Base-by-base conservation (phyloP, 1,140 invertebrate species). In the Platyscapa corneri region DNA sequence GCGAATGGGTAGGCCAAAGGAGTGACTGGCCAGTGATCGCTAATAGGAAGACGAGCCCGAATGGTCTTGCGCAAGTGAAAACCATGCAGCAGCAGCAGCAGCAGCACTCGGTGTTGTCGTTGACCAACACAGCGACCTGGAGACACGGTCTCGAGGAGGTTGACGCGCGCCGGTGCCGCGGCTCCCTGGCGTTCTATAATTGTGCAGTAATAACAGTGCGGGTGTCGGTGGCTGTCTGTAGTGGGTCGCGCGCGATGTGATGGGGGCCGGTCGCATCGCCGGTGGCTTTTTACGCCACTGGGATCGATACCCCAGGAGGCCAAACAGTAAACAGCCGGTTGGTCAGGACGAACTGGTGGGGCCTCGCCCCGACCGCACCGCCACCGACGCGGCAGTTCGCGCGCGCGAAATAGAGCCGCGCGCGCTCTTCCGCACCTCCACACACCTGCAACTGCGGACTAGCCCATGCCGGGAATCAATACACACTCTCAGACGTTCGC, bases 281-380 rank as follows among this genome's bases (percentile, higher is more conserved):
- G 34, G 87, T 85, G 86, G 89, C 91, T 92, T 93, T 91, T 93
- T 93, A 93, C 91, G 92, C 91, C 90, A 92, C 90, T 91, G 90
- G 91, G 91, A 93, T 93, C 93, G 92, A 93, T 93, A 93, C 92
- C 92, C 91, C 91, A 92, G 92, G 92, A 93, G 92, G 92, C 90
- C 92, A 93, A 93, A 93, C 91, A 93, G 93, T 93, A 93, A 93
- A 93, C 93, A 93, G 92, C 92, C 92, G 92, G 93, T 93, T 93
- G 93, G 93, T 92, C 93, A 93, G 92, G 90, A 93, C 88, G 89
- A 87, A 88, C 87, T 88, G 88, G 88, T 88, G 89, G 90, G 89
- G 88, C 78, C 84, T 81, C 79, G 32, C 72, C 42, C 64, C n/a
- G 23, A 49, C 10, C 10, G 42, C 42, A 46, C 42, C n/a, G n/a